Evolutionary conservation across 2,797 vertebrate genomes (phyloP).

Genomic region (Ara ararauna): DNA sequence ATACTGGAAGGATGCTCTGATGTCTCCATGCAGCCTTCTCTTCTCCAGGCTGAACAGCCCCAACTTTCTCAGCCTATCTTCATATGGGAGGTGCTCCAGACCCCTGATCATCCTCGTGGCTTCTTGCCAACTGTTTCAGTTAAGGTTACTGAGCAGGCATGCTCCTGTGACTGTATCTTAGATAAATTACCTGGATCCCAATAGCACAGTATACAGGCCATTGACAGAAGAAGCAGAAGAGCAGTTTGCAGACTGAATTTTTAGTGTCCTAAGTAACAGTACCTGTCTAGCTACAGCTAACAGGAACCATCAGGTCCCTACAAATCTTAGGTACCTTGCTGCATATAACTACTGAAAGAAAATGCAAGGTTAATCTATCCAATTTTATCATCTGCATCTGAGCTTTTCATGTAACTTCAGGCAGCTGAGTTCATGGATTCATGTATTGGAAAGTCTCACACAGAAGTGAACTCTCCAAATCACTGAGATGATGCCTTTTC

Average conservation of each 20-base stretch:
- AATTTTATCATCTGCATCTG: neutral
- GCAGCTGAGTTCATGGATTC: neutral
- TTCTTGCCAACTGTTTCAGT: neutral
- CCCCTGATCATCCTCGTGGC: too few species aligned
- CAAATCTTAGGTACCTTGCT: neutral
- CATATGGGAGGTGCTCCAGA: too few species aligned
- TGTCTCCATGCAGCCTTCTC: too few species aligned
- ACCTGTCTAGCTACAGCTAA: neutral
- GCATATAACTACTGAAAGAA: neutral
- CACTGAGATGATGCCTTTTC: neutral
- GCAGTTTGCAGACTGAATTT: neutral
- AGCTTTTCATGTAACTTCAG: neutral
- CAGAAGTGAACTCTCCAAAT: neutral
- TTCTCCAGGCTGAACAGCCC: too few species aligned
- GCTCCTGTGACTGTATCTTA: neutral
- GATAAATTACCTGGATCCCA: neutral
- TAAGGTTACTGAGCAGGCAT: neutral
- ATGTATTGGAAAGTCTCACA: neutral
- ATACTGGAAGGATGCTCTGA: too few species aligned
- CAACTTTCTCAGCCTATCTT: too few species aligned
- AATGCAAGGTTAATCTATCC: neutral
- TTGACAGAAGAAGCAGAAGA: neutral
- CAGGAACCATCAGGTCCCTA: neutral
- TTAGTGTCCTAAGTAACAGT: neutral
- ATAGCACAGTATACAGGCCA: accelerated